Percentiles rank a stretch among this genome's conserved stretches.
phyloP scores from a whole-genome alignment of 2,797 vertebrate genomes.

The Rhodeus uyekii region DNA sequence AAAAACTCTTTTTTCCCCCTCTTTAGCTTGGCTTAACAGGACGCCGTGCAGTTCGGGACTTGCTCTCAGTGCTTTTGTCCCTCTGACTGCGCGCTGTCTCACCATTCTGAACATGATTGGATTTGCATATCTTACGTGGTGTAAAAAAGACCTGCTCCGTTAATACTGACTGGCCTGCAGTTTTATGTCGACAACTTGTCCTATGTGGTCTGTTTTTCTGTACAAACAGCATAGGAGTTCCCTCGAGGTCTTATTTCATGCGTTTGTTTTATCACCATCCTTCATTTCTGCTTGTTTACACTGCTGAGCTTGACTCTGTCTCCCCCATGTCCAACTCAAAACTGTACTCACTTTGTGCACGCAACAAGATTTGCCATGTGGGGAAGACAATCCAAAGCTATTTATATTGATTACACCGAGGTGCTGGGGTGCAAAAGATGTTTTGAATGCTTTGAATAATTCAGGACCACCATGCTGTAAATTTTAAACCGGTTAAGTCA shows the following conservation, averaged over 20 bases:
- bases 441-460: constrained; percentile 80
- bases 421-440: constrained; percentile 75
- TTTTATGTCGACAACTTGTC: constrained; percentile 23
- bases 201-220: not conserved
- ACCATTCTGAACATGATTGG: constrained; percentile 28
- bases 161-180: constrained; percentile 27
- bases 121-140: constrained; percentile 38
- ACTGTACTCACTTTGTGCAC: constrained; percentile 16
- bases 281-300: not conserved
- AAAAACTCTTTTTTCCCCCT: constrained; percentile 21
- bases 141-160: constrained; percentile 18
- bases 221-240: not conserved
- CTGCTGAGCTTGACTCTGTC: not conserved
- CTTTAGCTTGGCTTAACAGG: constrained; percentile 25
- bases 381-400: constrained; percentile 47
- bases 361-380: constrained; percentile 9
- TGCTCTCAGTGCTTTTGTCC: not conserved
- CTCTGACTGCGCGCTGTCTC: not conserved
- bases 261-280: constrained; percentile 18
- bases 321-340: constrained; percentile 11
- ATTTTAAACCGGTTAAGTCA: constrained; percentile 36
- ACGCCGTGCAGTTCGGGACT: not conserved
- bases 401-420: constrained; percentile 76
- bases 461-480: constrained; percentile 73
- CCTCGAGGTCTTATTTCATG: constrained; percentile 23